A percentile compares a stretch with the other conserved stretches of the same genome.
These are phyloP conservation scores for Danio kyathit DNA, from an alignment of 2,797 vertebrate species.

Conservation along the genomic window DNA sequence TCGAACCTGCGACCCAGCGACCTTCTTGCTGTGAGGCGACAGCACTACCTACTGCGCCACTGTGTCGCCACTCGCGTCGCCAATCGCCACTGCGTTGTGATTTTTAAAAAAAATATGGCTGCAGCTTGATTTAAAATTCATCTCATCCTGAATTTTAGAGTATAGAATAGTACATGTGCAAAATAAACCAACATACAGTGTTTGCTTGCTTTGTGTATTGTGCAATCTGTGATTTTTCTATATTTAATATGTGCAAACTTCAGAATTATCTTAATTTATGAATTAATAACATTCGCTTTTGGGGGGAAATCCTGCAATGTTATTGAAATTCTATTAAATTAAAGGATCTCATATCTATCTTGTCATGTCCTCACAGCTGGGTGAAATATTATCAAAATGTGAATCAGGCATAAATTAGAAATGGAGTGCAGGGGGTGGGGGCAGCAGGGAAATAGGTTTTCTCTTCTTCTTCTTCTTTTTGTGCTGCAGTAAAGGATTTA, in stretches of 20 bases:
- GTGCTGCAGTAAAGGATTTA: slow-evolving; percentile 19
- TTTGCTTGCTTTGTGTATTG: not conserved
- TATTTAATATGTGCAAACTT: slow-evolving; percentile 12
- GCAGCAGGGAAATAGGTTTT: slow-evolving; percentile 26
- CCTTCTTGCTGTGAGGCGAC: no score
- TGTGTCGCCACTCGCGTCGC: no score
- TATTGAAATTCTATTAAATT: slow-evolving; percentile 48
- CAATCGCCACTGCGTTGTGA: no score
- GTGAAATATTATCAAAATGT: slow-evolving; percentile 57
- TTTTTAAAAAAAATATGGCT: no score
- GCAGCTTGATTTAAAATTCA: no score
- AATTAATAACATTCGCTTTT: slow-evolving; percentile 40
- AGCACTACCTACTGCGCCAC: no score
- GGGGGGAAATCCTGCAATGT: slow-evolving; percentile 31
- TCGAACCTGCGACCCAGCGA: no score
- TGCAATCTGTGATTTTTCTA: not conserved
- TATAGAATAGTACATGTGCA: no score
- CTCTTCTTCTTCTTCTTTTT: not conserved
- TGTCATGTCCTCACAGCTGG: slow-evolving; percentile 43
- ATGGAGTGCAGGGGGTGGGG: slow-evolving; percentile 1
- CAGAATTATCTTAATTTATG: slow-evolving; percentile 23
- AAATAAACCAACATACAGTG: no score
- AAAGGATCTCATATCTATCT: slow-evolving; percentile 47
- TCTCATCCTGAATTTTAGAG: no score
- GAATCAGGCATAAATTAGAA: slow-evolving; percentile 58